Conservation (phyloP, 2,888 invertebrate genomes). For the Plutella xylostella region DNA sequence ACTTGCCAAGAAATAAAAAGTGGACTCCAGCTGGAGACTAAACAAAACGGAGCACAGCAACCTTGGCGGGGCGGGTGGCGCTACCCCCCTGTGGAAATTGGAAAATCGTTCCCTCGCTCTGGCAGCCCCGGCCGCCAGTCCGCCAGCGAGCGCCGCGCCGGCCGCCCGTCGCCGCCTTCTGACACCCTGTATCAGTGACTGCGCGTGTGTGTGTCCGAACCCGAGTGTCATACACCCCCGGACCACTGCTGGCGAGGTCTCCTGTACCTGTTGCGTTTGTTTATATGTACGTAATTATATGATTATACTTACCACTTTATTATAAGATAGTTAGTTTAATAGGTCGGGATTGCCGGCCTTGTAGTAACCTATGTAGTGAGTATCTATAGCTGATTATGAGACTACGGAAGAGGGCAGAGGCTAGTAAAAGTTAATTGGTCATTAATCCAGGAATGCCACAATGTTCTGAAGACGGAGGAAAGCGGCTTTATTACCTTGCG, state of each 20-base stretch:
- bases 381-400: no score
- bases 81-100: slow-evolving; percentile 14
- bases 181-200: slow-evolving; percentile 46
- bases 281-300: slow-evolving; percentile 43
- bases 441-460: no score
- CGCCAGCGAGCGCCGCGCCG: not conserved
- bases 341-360: no score
- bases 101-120: slow-evolving; percentile 27
- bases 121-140: slow-evolving; percentile 42
- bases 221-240: slow-evolving; percentile 34
- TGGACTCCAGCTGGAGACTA: no score
- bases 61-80: slow-evolving; percentile 30
- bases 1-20: no score
- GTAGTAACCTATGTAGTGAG: no score
- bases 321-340: slow-evolving; percentile 7
- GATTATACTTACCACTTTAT: slow-evolving; percentile 14
- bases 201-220: slow-evolving; percentile 43
- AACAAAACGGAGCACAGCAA: no score
- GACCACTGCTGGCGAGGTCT: slow-evolving; percentile 44
- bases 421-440: no score
- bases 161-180: not conserved
- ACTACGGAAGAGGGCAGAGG: no score
- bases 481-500: no score
- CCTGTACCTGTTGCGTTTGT: slow-evolving; percentile 55
- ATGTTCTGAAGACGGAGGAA: no score